Base-by-base conservation (phyloP, 1,140 invertebrate genomes). In the Teleopsis dalmanni region DNA sequence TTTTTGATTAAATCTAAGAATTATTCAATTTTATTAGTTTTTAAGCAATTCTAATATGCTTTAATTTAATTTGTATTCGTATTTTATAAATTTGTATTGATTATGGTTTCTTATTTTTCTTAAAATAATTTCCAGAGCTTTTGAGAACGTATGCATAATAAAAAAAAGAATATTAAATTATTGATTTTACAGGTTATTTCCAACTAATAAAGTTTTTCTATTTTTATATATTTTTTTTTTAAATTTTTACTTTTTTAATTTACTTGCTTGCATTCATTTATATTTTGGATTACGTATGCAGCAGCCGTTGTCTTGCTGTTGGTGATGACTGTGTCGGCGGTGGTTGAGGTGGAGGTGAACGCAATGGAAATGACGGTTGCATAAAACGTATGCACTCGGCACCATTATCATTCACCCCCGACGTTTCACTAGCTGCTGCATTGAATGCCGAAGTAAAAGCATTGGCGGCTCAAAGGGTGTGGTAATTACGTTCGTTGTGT, bases 401-500 rank as follows among this genome's bases (percentile, higher is more conserved):
- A 59, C 67, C 64, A 37, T 33, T 53, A 37, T 33, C 22, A 37
- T 35, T 38, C 34, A 38, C 44, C 19, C 58, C 52, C 37, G 57
- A 45, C 48, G 56, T 50, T 42, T 34, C 58, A 34, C 57, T 57
- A 51, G 63, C 59, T 59, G 63, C 64, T 49, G 63, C 62, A 54
- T 67, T 67, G 11, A 67, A 67, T 44, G 64, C 63, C 51, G 64
- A 67, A 40, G 64, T 64, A 52, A 66, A 67, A 18, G 59, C 60
- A 10, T 57, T 68, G 55, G 64, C 65, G 60, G 60, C 66, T 85
- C 84, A 90, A 57, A 90, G 78, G 51, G 85, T 88, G 58, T 87
- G 85, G 72, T 91, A 91, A 69, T 87, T 88, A 50, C 81, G 76
- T 66, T 88, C 85, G 48, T 81, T 83, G 54, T 83, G 78, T 33